These are phyloP conservation scores for Troides oblongomaculatus DNA, from an alignment of 2,888 invertebrate species.

Conservation along the genomic window DNA sequence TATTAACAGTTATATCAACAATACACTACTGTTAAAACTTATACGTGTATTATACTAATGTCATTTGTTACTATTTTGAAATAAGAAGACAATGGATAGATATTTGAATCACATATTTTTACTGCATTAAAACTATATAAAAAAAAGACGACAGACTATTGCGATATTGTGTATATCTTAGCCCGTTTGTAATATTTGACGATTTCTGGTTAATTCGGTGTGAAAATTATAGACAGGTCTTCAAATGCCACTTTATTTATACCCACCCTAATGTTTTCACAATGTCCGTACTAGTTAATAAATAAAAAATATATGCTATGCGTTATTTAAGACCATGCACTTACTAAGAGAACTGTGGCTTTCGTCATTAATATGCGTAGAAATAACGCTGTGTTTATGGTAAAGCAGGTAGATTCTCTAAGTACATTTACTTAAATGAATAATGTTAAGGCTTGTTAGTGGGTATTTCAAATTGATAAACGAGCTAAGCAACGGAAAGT, in stretches of 20 bases:
- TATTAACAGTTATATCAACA: slow-evolving; percentile 23
- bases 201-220: neutral
- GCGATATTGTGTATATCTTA: too few relatives aligned
- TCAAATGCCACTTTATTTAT: neutral
- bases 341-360: slow-evolving; percentile 14
- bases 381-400: slow-evolving; percentile 29
- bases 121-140: neutral
- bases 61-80: neutral
- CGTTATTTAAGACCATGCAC: slow-evolving; percentile 18
- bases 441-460: slow-evolving; percentile 24
- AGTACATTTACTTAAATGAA: slow-evolving; percentile 28
- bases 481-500: slow-evolving; percentile 9
- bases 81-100: neutral
- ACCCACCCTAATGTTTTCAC: neutral
- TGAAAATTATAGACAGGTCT: neutral
- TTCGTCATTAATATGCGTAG: slow-evolving; percentile 30
- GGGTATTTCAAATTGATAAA: slow-evolving; percentile 15
- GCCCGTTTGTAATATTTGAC: too few relatives aligned
- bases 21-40: slow-evolving; percentile 8
- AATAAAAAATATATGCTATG: too few relatives aligned
- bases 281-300: neutral
- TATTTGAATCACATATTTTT: neutral
- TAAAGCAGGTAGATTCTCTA: slow-evolving; percentile 30
- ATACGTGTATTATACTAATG: neutral
- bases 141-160: neutral